Base-by-base conservation (phyloP, 2,888 invertebrate genomes). In the Torymus aiolomorphi region DNA sequence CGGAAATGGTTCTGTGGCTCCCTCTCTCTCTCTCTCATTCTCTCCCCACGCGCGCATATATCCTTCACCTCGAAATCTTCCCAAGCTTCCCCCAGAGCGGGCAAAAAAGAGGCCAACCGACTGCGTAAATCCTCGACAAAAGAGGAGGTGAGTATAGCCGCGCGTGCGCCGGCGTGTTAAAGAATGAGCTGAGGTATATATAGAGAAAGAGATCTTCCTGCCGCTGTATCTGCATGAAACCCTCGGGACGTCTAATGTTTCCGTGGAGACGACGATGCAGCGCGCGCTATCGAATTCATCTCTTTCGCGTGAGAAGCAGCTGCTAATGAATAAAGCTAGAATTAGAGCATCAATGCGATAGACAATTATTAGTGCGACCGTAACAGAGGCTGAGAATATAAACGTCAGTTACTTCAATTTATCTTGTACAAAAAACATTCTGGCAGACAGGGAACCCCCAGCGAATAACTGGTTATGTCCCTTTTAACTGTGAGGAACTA, bases 291-390 rank as follows among this genome's bases (percentile, higher is more conserved):
- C 18, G n/a, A 52, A 69, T 69, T 31, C 72, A 61, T 14, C 31
- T 31, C 14, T 54, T 62, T 77, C 82, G 82, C 85, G 84, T 82
- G 84, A 85, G 84, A 42, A 71, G 75, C 65, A 66, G 12, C 2
- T 42, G 18, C 85, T 85, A 83, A 87, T 87, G 88, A 88, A 88
- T 88, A 87, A 88, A 88, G 87, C 87, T 83, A 81, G 80, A 66
- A 70, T 80, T 16, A n/a, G 31, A 62, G 24, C 52, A 61, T 57
- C 20, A 62, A 42, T 42, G 42, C 42, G 42, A 42, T 42, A 42
- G 42, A 42, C 42, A 42, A 42, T 42, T 42, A 42, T 42, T 1
- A 5, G 8, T 42, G 42, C 8, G 42, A 42, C 42, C 1, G 42
- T 42, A 8, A 42, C 8, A 5, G 5, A 42, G 0, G 8, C 42